A percentile compares a stretch with the other conserved stretches of the same genome.
phyloP scores from a whole-genome alignment of 2,888 invertebrate genomes.

The Polydrusus cervinus region DNA sequence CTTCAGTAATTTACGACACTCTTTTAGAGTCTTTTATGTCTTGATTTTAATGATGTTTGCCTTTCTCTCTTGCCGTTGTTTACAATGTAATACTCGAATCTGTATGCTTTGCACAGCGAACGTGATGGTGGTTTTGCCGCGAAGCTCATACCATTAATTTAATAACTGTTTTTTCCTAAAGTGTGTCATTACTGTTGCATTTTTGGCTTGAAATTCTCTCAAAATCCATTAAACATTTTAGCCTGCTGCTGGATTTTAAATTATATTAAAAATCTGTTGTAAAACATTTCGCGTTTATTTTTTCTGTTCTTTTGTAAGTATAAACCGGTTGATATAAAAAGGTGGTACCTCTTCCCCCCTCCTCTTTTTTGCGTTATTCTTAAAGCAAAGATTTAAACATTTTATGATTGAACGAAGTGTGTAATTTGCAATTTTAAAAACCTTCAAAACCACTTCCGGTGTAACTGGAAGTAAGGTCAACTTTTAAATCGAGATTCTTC shows the following conservation, averaged over 20 bases:
- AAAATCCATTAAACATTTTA: constrained; percentile 1
- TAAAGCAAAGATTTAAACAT: too few relatives aligned
- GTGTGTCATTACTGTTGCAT: constrained; percentile 30
- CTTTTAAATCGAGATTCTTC: too few relatives aligned
- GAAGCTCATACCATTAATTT: constrained; percentile 39
- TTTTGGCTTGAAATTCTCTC: constrained; percentile 8
- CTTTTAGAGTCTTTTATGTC: constrained; percentile 51
- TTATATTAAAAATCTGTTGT: background rate
- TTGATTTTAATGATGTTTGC: constrained; percentile 55
- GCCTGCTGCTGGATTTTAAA: background rate
- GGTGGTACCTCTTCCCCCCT: too few relatives aligned
- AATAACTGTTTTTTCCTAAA: constrained; percentile 34
- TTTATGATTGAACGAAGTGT: too few relatives aligned
- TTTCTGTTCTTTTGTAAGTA: background rate
- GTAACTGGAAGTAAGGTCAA: too few relatives aligned
- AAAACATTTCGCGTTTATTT: background rate
- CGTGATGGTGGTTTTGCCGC: constrained; percentile 26
- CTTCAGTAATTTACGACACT: constrained; percentile 51
- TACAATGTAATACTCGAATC: constrained; percentile 44
- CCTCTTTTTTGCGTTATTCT: too few relatives aligned
- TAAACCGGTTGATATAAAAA: too few relatives aligned
- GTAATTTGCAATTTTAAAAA: too few relatives aligned
- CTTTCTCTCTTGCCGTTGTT: constrained; percentile 45
- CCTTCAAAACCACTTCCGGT: too few relatives aligned
- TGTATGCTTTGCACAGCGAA: constrained; percentile 32